Evolutionary conservation across 2,113 vertebrate genomes (phyloP).

Genomic region (cattle (Bos taurus)): DNA sequence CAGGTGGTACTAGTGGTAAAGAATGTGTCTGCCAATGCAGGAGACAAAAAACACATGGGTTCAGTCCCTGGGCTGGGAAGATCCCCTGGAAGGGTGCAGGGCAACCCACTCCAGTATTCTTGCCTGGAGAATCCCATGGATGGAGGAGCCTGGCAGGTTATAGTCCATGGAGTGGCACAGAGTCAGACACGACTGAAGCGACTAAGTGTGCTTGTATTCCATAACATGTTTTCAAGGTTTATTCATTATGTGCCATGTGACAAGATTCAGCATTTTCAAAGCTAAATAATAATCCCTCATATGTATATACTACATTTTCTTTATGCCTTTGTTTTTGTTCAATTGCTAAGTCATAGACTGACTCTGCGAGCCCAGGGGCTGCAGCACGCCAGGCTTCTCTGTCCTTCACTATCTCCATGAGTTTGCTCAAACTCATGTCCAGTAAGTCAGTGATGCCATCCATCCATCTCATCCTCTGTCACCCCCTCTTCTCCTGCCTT

Average conservation of each 20-base stretch:
- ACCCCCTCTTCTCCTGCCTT: accelerated
- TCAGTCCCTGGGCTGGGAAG: accelerated
- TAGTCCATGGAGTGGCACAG: accelerated
- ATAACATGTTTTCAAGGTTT: not conserved
- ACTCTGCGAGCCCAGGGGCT: accelerated
- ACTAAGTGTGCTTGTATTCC: not conserved
- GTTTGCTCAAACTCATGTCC: not conserved
- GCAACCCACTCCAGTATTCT: not conserved
- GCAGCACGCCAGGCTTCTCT: accelerated
- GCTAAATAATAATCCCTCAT: not conserved
- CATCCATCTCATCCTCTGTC: not conserved
- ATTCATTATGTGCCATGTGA: not conserved
- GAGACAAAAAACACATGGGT: accelerated
- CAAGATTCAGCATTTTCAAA: not conserved
- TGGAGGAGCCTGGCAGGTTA: not conserved
- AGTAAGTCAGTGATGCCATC: not conserved
- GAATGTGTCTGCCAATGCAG: accelerated
- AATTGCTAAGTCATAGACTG: not conserved
- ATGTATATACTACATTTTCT: not conserved
- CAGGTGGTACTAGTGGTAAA: not conserved
- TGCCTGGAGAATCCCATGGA: not conserved
- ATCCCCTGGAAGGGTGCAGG: not conserved
- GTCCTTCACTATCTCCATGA: not conserved
- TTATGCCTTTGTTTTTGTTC: not conserved
- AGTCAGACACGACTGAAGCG: accelerated